phyloP scores from a whole-genome alignment of 2,113 vertebrate genomes.

The Macaca nemestrina region DNA sequence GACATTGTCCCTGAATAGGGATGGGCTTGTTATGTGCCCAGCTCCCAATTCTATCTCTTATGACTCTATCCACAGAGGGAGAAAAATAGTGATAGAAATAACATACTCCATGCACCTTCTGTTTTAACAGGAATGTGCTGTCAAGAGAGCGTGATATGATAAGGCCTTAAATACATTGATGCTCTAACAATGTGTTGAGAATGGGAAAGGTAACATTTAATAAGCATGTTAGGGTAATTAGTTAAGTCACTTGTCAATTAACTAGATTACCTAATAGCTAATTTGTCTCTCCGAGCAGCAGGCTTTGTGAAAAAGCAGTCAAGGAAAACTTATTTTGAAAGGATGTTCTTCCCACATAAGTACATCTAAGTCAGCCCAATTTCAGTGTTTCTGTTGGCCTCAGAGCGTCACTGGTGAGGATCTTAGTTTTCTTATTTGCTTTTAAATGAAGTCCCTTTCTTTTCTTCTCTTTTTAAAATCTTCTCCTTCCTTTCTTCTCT shows the following conservation, averaged over 20 bases:
- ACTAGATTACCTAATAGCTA: constrained; percentile 70
- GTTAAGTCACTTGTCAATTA: constrained; percentile 78
- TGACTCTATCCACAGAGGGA: constrained; percentile 21
- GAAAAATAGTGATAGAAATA: neutral
- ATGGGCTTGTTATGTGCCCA: accelerated
- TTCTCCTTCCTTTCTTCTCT: accelerated
- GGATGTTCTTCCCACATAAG: neutral
- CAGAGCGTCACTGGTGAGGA: accelerated
- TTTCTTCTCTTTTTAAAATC: neutral
- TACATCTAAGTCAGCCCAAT: accelerated
- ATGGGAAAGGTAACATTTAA: constrained; percentile 72
- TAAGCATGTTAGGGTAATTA: constrained; percentile 73
- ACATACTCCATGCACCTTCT: neutral
- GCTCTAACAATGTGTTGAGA: constrained; percentile 47
- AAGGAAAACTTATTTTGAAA: constrained; percentile 59
- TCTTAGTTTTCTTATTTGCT: neutral
- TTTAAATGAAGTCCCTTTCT: neutral
- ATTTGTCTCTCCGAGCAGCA: constrained; percentile 62
- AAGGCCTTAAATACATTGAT: constrained; percentile 39
- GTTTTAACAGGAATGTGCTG: neutral
- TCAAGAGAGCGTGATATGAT: neutral
- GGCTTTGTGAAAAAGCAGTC: constrained; percentile 61
- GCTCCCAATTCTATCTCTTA: neutral
- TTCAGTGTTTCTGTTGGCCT: neutral
- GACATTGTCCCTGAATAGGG: neutral